Percentiles rank a stretch among this genome's conserved stretches.
phyloP scores from a whole-genome alignment of 2,888 invertebrate genomes.

The Malacosoma neustria region DNA sequence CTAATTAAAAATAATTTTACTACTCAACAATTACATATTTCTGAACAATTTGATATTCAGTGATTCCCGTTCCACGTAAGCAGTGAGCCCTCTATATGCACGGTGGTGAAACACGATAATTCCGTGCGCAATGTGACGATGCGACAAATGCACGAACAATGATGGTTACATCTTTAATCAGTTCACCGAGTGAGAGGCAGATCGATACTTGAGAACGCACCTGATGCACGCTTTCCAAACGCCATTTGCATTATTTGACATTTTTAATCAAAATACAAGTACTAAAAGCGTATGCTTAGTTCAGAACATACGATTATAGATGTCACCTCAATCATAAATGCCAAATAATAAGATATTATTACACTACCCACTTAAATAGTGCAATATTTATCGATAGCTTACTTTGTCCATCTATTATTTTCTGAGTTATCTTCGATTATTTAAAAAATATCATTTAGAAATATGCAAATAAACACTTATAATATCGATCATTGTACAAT shows the following conservation, averaged over 20 bases:
- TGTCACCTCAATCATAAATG: too few species aligned
- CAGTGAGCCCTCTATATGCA: constrained; percentile 65
- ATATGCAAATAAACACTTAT: too few species aligned
- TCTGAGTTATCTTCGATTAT: too few species aligned
- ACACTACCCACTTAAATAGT: too few species aligned
- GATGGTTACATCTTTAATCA: constrained; percentile 38
- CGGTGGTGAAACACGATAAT: constrained; percentile 49
- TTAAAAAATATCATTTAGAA: too few species aligned
- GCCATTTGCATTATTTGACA: constrained; percentile 4
- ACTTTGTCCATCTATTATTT: too few species aligned
- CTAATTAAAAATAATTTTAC: constrained; percentile 5
- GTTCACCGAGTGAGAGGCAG: constrained; percentile 67
- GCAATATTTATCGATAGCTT: too few species aligned
- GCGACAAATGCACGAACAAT: constrained; percentile 45
- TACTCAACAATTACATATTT: constrained; percentile 31
- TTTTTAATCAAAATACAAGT: too few species aligned
- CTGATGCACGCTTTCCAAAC: constrained; percentile 46
- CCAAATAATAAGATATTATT: too few species aligned
- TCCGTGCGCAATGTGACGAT: constrained; percentile 52
- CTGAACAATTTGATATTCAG: constrained; percentile 35
- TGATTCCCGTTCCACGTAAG: constrained; percentile 63
- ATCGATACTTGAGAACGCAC: constrained; percentile 42
- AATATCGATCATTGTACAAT: too few species aligned
- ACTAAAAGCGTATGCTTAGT: too few species aligned
- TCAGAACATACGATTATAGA: too few species aligned